Evolutionary conservation across 2,888 invertebrate genomes (phyloP).

Genomic region (Philonicus albiceps): DNA sequence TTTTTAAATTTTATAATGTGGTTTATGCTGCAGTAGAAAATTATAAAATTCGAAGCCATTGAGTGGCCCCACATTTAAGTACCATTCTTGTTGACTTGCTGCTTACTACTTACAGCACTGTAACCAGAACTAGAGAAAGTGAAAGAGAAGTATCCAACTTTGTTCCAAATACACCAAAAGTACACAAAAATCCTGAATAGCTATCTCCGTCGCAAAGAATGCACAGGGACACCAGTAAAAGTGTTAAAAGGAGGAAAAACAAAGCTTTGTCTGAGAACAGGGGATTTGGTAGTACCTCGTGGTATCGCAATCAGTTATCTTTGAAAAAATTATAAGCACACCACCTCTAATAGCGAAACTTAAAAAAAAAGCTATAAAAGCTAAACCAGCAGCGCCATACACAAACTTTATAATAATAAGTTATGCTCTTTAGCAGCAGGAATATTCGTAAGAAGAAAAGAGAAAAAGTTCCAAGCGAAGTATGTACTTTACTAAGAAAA

Average conservation of each 20-base stretch:
- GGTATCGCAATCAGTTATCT: slow-evolving; percentile 37
- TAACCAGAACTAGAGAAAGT: background rate
- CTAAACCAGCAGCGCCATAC: slow-evolving; percentile 2
- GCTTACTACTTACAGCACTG: background rate
- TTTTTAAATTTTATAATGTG: background rate
- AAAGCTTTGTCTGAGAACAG: background rate
- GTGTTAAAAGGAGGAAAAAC: background rate
- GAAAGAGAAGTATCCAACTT: background rate
- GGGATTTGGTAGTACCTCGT: background rate
- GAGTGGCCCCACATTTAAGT: background rate
- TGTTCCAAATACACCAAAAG: background rate
- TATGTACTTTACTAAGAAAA: slow-evolving; percentile 41
- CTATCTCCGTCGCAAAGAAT: slow-evolving; percentile 5
- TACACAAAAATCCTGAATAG: background rate
- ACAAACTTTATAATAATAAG: slow-evolving; percentile 41
- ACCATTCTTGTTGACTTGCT: background rate
- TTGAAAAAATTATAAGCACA: slow-evolving; percentile 30
- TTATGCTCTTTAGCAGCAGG: slow-evolving; percentile 15
- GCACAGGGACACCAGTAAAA: background rate
- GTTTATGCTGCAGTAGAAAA: background rate
- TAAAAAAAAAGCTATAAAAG: slow-evolving; percentile 13
- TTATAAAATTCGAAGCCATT: background rate
- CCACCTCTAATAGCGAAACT: slow-evolving; percentile 29
- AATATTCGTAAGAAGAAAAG: background rate
- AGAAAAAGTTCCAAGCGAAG: slow-evolving; percentile 12